Percentiles rank a stretch among this genome's conserved stretches.
Evolutionary conservation across 2,113 vertebrate species (phyloP).

Genomic region (Heliornis fulica): DNA sequence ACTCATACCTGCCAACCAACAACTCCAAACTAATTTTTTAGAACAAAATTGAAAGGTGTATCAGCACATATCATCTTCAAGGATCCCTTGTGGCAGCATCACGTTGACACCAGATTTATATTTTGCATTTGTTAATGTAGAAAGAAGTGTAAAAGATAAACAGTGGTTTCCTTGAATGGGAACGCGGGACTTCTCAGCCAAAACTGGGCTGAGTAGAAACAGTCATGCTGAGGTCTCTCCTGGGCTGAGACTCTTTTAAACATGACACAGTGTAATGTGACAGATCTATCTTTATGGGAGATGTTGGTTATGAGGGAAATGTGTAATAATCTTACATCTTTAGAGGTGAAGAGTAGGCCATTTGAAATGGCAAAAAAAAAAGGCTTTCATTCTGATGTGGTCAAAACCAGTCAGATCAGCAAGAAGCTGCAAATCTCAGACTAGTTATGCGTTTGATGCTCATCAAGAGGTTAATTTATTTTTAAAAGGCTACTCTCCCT

Average conservation of each 20-base stretch:
- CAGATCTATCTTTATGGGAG: neutral
- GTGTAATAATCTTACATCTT: neutral
- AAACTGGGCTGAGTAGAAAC: neutral
- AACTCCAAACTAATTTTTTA: neutral
- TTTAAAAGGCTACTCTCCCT: neutral
- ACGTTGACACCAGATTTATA: neutral
- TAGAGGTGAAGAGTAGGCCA: neutral
- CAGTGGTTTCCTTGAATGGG: neutral
- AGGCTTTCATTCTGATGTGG: neutral
- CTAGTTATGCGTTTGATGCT: neutral
- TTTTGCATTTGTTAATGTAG: conserved; percentile 12
- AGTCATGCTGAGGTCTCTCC: neutral
- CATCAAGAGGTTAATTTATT: conserved; percentile 16
- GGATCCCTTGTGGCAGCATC: neutral
- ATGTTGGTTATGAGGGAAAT: neutral
- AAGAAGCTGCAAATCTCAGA: neutral
- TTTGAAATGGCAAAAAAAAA: neutral
- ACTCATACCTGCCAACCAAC: neutral
- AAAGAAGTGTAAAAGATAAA: neutral
- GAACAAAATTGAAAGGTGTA: neutral
- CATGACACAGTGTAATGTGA: neutral
- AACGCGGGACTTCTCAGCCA: neutral
- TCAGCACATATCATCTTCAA: neutral
- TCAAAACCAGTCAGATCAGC: neutral
- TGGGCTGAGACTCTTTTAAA: neutral